Base-by-base conservation (phyloP, 2,888 invertebrate genomes). In the Cloeon dipterum region DNA sequence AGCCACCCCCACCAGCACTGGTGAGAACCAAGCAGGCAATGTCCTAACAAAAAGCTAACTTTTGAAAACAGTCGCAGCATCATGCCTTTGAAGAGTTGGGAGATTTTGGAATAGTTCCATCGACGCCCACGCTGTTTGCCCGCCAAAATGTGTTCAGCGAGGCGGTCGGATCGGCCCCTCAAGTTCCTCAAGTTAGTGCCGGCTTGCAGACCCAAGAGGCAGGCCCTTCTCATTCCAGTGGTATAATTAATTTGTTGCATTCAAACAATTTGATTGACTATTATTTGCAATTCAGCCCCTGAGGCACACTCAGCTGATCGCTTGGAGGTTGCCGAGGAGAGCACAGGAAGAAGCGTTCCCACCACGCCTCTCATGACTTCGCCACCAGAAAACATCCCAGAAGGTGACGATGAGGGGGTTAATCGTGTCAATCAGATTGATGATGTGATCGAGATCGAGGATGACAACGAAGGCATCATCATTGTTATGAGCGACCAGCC, bases 151-250 rank as follows among this genome's bases (percentile, higher is more conserved):
- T 83, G 37, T 85, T 85, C 58, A 82, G 85, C 26, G 85, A 88
- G 53, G 86, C 86, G 32, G 81, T 89, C 25, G 86, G 86, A 53
- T 89, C 89, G 0, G n/a, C n/a, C n/a, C 89, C 89, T 4, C 73
- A 77, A 58, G 72, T 76, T 20, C 69, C 69, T 3, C 58, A 66
- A 71, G 41, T n/a, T n/a, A n/a, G 54, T 63, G 39, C 49, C 65
- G 42, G 56, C 63, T 36, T 61, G 65, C 47, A 57, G 66, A n/a
- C n/a, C n/a, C n/a, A n/a, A n/a, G n/a, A n/a, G n/a, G n/a, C n/a
- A n/a, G n/a, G n/a, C n/a, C n/a, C n/a, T n/a, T n/a, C n/a, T n/a
- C n/a, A n/a, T n/a, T n/a, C n/a, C n/a, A n/a, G n/a, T n/a, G n/a
- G n/a, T n/a, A n/a, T n/a, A n/a, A n/a, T n/a, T n/a, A 13, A 18